These are phyloP conservation scores for Pseudorhiza aurosa DNA, from an alignment of 30 jellyfish, hydroid and myxozoan species.

Conservation along the genomic window DNA sequence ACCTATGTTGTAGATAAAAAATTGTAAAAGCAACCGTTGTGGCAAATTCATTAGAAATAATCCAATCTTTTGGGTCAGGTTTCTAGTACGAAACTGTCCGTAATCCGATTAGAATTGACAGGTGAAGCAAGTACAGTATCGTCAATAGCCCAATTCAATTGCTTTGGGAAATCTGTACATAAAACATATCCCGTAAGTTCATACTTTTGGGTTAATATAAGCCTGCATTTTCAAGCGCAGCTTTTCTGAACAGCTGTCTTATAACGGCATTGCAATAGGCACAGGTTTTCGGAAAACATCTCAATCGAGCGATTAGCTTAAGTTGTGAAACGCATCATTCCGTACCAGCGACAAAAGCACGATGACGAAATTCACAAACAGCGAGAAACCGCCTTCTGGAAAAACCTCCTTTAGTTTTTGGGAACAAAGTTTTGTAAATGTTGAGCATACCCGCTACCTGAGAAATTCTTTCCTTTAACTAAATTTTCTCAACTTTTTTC, in stretches of 20 bases:
- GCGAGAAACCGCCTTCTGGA: no score
- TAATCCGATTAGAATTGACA: not conserved
- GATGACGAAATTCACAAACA: no score
- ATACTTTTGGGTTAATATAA: not conserved
- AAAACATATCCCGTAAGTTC: not conserved
- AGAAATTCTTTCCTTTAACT: no score
- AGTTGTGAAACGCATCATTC: no score
- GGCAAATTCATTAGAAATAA: not conserved
- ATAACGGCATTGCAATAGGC: not conserved
- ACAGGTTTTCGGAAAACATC: no score
- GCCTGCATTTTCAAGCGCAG: not conserved
- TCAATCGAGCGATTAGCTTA: no score
- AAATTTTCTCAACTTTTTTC: no score
- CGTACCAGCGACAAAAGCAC: no score
- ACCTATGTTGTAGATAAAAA: not conserved
- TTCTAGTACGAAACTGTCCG: not conserved
- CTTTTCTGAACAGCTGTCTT: not conserved
- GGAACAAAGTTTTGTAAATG: no score
- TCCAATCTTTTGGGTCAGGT: not conserved
- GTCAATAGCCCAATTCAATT: not conserved
- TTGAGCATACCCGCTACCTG: no score
- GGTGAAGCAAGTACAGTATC: not conserved
- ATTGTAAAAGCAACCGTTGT: not conserved
- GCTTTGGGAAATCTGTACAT: conserved; percentile 1
- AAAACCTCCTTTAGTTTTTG: no score